These are phyloP conservation scores for Urocynchramus pylzowi DNA, from an alignment of 2,113 vertebrate species.

Conservation along the genomic window DNA sequence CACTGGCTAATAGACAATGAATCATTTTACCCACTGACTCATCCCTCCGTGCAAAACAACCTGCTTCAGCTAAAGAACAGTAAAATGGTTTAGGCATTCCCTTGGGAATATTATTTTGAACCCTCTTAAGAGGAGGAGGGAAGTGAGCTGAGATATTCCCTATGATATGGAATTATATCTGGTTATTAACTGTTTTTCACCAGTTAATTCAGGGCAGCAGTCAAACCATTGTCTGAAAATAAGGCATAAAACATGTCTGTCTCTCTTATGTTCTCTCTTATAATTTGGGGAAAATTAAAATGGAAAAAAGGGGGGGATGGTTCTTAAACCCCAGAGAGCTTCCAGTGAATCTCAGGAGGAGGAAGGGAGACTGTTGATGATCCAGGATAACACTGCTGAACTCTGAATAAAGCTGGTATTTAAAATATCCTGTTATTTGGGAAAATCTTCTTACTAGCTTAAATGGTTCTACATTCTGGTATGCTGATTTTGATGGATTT, in stretches of 20 bases:
- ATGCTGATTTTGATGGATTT: neutral
- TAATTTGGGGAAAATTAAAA: neutral
- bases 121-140: neutral
- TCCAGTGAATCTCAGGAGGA: neutral
- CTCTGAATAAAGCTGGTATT: neutral
- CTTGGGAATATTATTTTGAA: neutral
- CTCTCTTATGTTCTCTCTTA: neutral
- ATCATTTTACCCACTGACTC: neutral
- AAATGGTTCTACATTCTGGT: neutral
- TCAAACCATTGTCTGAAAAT: neutral
- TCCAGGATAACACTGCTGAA: neutral
- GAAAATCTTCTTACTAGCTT: neutral
- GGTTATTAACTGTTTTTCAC: no score
- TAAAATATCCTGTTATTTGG: neutral
- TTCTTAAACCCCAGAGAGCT: neutral
- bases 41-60: neutral
- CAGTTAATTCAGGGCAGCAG: neutral
- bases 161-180: neutral
- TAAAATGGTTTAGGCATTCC: neutral
- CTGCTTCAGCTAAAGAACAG: neutral
- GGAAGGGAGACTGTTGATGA: neutral
- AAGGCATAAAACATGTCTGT: neutral
- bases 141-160: neutral
- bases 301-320: rapidly evolving
- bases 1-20: neutral